Evolutionary conservation across 1,140 invertebrate genomes (phyloP), one percentile per base, ranked within the genome.

Genomic region (Aphidius ervi): DNA sequence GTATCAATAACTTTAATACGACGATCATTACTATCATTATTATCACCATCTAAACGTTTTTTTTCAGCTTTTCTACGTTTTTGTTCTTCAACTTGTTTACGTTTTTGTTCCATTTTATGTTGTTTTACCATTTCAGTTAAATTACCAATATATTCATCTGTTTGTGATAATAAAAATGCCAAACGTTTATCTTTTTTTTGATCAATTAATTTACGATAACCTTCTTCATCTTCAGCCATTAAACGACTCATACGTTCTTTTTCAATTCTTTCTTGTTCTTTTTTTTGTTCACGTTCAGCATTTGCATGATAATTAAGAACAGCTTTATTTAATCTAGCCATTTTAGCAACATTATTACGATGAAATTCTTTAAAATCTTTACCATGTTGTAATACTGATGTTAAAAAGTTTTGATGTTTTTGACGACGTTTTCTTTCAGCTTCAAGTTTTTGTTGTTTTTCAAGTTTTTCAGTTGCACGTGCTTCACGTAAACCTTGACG

Each of bases 141-240:
- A 79, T 95, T 97, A 61, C 89, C 87, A 65, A 99, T 98, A 74
- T 98, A 99, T 73, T 99, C 97, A 81, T 99, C 97, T 6, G 97
- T 99, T 78, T 99, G 97, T 0, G 93, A 91, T 9, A 99, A 83
- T 40, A 99, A 82, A 84, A 98, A 99, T 23, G 97, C 97, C 67
- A 99, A 82, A 56, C 97, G 89, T 78, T 98, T 97, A 80, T 99
- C 97, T 87, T 99, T 99, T 86, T 99, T 99, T 76, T 99, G 95
- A 88, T 99, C 97, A 73, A 99, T 98, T 48, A 99, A 86, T 79
- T 99, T 98, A 67, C 97, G 84, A 77, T 94, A 93, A 59, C 93
- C 93, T 77, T 95, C 93, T 83, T 95, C 93, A 79, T 95, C 93
- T 76, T 95, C 92, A 43, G 93, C 95, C 95, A 99, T 99, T 40